Evolutionary conservation across 2,797 vertebrate species (phyloP).

Genomic region (Ibycter americanus): DNA sequence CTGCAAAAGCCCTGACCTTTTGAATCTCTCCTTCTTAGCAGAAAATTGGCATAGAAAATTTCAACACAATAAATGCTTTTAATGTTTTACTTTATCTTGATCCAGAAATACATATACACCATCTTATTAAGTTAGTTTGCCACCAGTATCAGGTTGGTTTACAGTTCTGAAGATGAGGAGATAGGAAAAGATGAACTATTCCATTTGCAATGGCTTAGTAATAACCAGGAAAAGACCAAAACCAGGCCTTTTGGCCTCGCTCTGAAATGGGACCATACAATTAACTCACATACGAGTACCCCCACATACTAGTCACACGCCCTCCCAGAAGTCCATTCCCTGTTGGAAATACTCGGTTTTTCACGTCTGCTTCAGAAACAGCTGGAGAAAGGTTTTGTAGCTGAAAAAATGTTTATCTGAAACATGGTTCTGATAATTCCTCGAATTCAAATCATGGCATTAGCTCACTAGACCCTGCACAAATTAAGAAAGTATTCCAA

Average conservation of each 20-base stretch:
- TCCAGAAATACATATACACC: slow-evolving; percentile 62
- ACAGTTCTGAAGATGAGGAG: slow-evolving; percentile 57
- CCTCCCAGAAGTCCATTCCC: background rate
- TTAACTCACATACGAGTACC: background rate
- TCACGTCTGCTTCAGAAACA: slow-evolving; percentile 8
- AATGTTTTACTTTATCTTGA: slow-evolving; percentile 71
- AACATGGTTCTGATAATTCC: background rate
- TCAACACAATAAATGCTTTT: slow-evolving; percentile 72
- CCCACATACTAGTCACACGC: background rate
- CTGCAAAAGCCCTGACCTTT: slow-evolving; percentile 74
- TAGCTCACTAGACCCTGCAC: background rate
- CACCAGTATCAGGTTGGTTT: slow-evolving; percentile 57
- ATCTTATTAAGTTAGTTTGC: slow-evolving; percentile 68
- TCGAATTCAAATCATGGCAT: background rate
- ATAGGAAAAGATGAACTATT: slow-evolving; percentile 58
- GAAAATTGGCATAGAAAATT: slow-evolving; percentile 78
- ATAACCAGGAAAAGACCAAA: slow-evolving; percentile 25
- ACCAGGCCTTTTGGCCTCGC: slow-evolving; percentile 22
- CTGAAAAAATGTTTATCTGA: background rate
- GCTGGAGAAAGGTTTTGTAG: background rate
- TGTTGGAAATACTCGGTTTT: slow-evolving; percentile 5
- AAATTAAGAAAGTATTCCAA: background rate
- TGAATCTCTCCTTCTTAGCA: slow-evolving; percentile 65
- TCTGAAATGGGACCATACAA: background rate
- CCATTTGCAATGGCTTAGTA: slow-evolving; percentile 50